phyloP scores from a whole-genome alignment of 2,888 invertebrate genomes.

The Cataglyphis altisquamis region DNA sequence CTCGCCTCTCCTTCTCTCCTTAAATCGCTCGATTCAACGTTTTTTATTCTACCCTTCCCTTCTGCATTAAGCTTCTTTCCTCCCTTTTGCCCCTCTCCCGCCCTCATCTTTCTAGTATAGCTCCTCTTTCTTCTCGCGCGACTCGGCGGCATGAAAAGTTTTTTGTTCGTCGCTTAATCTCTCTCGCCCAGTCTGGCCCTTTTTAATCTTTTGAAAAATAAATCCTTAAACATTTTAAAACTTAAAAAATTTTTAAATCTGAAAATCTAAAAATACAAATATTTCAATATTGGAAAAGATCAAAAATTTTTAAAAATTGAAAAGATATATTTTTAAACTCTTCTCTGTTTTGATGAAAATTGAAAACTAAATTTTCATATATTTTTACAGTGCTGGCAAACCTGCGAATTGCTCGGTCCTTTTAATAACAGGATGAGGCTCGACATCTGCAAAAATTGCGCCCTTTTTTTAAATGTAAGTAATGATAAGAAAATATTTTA shows the following conservation, averaged over 20 bases:
- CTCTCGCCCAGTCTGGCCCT: conserved; percentile 60
- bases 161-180: conserved; percentile 68
- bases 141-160: conserved; percentile 65
- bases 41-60: conserved; percentile 74
- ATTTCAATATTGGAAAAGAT: neutral
- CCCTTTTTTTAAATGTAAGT: neutral
- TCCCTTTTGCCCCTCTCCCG: conserved; percentile 66
- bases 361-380: neutral
- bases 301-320: neutral
- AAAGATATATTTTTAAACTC: neutral
- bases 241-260: neutral
- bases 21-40: conserved; percentile 83
- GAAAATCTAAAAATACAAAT: neutral
- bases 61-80: conserved; percentile 72
- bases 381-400: conserved; percentile 84
- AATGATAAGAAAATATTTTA: neutral
- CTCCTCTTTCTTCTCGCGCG: conserved; percentile 65
- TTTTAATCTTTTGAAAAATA: conserved; percentile 51
- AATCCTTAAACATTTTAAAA: neutral
- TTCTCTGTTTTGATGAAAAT: neutral
- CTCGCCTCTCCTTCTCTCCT: conserved; percentile 65
- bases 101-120: conserved; percentile 47
- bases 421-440: neutral
- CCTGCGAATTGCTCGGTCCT: conserved; percentile 82
- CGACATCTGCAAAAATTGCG: neutral